These are phyloP conservation scores for Polyergus mexicanus DNA, from an alignment of 1,140 invertebrate genomes.

Conservation along the genomic window DNA sequence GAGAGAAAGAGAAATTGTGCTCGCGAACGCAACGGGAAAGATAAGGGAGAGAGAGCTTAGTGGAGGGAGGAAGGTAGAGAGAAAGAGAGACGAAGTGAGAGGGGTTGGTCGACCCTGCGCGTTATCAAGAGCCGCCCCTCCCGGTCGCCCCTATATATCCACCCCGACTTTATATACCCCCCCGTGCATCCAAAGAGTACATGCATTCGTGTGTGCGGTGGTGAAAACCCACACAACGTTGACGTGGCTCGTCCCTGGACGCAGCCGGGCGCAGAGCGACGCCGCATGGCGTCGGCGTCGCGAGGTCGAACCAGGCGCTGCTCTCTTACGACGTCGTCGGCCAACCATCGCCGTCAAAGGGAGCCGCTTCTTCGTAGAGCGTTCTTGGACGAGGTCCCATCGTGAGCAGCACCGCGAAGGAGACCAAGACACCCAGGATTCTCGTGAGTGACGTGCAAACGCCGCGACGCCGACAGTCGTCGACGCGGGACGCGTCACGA, in stretches of 20 bases:
- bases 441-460: slow-evolving; percentile 61
- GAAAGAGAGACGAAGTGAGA: slow-evolving; percentile 62
- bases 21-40: not conserved
- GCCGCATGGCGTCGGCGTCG: slow-evolving; percentile 82
- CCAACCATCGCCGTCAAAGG: slow-evolving; percentile 55
- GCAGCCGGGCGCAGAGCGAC: slow-evolving; percentile 79
- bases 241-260: slow-evolving; percentile 62
- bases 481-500: slow-evolving; percentile 74
- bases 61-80: slow-evolving; percentile 38
- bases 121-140: slow-evolving; percentile 81
- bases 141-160: slow-evolving; percentile 60
- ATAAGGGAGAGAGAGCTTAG: slow-evolving; percentile 21
- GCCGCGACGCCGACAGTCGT: slow-evolving; percentile 78
- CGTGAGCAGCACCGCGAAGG: not conserved
- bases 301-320: slow-evolving; percentile 66
- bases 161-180: slow-evolving; percentile 74
- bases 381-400: slow-evolving; percentile 17
- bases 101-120: slow-evolving; percentile 84
- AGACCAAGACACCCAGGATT: slow-evolving; percentile 39
- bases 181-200: slow-evolving; percentile 54
- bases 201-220: slow-evolving; percentile 61
- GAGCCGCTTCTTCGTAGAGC: slow-evolving; percentile 57
- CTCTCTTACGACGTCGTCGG: slow-evolving; percentile 52
- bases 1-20: slow-evolving; percentile 25
- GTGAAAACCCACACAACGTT: slow-evolving; percentile 64